Evolutionary conservation across 2,888 invertebrate genomes (phyloP).

Genomic region (Athalia rosae): DNA sequence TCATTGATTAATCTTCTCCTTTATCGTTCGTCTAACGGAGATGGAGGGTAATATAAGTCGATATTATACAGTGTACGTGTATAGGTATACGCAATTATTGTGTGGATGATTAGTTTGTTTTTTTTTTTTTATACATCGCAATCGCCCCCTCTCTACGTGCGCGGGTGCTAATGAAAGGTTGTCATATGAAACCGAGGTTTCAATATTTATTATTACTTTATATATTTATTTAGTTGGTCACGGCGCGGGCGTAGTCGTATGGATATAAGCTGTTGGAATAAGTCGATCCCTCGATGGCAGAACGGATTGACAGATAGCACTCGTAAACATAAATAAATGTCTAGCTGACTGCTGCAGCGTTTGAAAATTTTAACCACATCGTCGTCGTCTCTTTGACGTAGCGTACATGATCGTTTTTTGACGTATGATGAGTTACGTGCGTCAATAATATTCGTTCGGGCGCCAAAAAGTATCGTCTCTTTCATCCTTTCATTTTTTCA

Average conservation of each 20-base stretch:
- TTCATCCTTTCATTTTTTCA: too few species aligned
- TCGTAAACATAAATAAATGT: slow-evolving; percentile 33
- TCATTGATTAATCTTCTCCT: too few species aligned
- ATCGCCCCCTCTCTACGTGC: too few species aligned
- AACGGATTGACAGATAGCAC: slow-evolving; percentile 11
- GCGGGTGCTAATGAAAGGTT: neutral
- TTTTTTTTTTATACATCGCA: too few species aligned
- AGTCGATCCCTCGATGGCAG: neutral
- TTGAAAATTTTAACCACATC: slow-evolving; percentile 3
- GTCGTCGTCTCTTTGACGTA: neutral
- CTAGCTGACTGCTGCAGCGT: neutral
- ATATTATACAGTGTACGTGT: too few species aligned
- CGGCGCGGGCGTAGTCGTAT: neutral
- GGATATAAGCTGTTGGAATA: too few species aligned
- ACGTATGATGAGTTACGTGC: slow-evolving; percentile 6
- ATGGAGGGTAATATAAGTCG: too few species aligned
- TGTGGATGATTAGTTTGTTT: too few species aligned
- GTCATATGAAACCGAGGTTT: slow-evolving; percentile 2
- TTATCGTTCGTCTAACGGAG: too few species aligned
- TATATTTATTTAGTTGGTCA: slow-evolving; percentile 28
- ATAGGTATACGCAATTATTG: too few species aligned
- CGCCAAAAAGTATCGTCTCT: neutral
- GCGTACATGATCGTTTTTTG: neutral
- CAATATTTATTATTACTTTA: slow-evolving; percentile 20
- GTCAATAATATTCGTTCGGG: neutral